phyloP scores from a whole-genome alignment of 2,113 vertebrate species.

The Pseudolaguvia tuberculata region DNA sequence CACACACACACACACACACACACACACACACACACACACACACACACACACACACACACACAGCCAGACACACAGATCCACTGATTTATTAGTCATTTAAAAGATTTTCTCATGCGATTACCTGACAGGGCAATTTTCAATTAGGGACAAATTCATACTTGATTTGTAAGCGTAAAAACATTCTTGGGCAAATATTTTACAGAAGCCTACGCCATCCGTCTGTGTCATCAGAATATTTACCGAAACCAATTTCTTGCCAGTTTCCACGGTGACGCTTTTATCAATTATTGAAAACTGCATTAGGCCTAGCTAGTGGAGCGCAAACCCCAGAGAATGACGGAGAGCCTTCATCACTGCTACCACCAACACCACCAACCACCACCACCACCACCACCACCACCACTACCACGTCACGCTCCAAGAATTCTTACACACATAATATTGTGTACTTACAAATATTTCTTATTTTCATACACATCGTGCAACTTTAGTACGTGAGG shows the following conservation, averaged over 20 bases:
- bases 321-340: conserved; percentile 44
- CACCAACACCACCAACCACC: too few species aligned
- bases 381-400: too few species aligned
- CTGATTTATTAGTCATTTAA: conserved; percentile 75
- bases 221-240: conserved; percentile 64
- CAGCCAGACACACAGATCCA: conserved; percentile 9
- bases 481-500: conserved; percentile 97
- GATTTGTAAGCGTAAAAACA: conserved; percentile 72
- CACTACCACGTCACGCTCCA: not conserved
- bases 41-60: conserved; percentile 14
- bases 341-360: too few species aligned
- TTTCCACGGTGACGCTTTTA: conserved; percentile 54
- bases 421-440: conserved; percentile 9
- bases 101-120: conserved; percentile 67
- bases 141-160: conserved; percentile 64
- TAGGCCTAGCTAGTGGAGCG: conserved; percentile 49
- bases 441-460: conserved; percentile 92
- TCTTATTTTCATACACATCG: conserved; percentile 99
- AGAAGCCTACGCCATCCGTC: conserved; percentile 53
- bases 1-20: too few species aligned
- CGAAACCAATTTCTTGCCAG: conserved; percentile 58
- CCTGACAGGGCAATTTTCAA: conserved; percentile 70
- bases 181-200: conserved; percentile 62
- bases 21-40: too few species aligned
- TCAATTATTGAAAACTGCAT: conserved; percentile 66